phyloP scores from a whole-genome alignment of 2,113 vertebrate genomes.

The Merops nubicus region DNA sequence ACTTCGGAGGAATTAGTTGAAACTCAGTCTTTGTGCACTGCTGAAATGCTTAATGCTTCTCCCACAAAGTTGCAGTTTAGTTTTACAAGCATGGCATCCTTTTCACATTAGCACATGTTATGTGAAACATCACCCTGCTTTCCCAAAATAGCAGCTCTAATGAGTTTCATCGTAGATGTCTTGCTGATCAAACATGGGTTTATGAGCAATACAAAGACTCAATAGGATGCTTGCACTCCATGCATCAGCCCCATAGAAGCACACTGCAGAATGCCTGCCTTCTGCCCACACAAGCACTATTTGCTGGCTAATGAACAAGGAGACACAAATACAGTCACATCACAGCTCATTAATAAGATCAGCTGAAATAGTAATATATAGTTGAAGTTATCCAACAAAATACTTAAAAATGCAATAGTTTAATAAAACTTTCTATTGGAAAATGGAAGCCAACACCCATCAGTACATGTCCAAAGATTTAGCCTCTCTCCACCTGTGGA shows the following conservation, averaged over 20 bases:
- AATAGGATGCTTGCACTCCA: background rate
- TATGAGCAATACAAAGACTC: conserved; percentile 19
- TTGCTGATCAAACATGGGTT: conserved; percentile 2
- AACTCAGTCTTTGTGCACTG: background rate
- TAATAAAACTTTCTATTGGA: background rate
- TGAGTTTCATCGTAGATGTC: conserved; percentile 31
- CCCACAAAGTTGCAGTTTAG: background rate
- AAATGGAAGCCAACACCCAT: background rate
- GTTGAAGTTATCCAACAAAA: background rate
- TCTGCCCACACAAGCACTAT: background rate
- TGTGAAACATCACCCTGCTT: background rate
- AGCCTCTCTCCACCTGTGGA: background rate
- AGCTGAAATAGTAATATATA: background rate
- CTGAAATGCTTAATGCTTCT: background rate
- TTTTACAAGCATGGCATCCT: conserved; percentile 49
- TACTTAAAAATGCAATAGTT: background rate
- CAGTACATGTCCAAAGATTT: background rate
- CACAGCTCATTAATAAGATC: background rate
- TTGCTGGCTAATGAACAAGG: background rate
- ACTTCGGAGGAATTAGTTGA: background rate
- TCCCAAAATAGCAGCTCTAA: conserved; percentile 37
- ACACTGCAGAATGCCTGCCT: background rate
- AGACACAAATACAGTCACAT: background rate
- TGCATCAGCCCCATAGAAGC: background rate
- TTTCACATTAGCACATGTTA: conserved; percentile 33